Percentiles rank a stretch among this genome's conserved stretches.
Evolutionary conservation across 2,113 vertebrate genomes (phyloP).

Genomic region (Lamprotornis superbus): DNA sequence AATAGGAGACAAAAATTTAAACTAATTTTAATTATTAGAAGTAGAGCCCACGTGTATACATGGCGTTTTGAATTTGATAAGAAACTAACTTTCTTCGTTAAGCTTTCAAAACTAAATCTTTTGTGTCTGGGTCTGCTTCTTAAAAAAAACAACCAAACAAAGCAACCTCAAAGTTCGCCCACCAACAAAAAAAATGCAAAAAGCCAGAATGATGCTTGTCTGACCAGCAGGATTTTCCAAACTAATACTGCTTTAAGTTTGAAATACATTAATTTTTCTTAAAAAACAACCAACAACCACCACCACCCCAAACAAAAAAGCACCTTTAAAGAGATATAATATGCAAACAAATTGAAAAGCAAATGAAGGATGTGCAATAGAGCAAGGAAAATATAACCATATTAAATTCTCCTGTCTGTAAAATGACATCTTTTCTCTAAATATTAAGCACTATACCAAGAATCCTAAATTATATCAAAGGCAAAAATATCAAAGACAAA

Average conservation of each 20-base stretch:
- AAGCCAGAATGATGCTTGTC: background rate
- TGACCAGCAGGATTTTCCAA: background rate
- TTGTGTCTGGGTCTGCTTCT: background rate
- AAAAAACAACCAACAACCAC: background rate
- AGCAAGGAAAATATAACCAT: background rate
- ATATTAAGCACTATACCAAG: background rate
- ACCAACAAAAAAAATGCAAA: background rate
- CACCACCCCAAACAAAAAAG: background rate
- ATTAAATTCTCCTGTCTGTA: slow-evolving; percentile 10
- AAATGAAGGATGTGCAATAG: background rate
- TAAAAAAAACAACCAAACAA: background rate
- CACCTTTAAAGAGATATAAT: background rate
- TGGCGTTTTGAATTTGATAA: background rate
- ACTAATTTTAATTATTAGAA: background rate
- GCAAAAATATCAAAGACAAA: slow-evolving; percentile 36
- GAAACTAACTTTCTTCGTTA: background rate
- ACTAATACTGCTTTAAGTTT: background rate
- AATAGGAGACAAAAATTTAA: background rate
- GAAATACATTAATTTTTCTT: background rate
- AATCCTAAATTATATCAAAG: slow-evolving; percentile 41
- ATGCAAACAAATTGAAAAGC: background rate
- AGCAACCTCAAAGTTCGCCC: too few relatives aligned
- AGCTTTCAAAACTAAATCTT: background rate
- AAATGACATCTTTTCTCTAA: slow-evolving; percentile 18
- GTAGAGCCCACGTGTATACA: background rate